Evolutionary conservation across 1,140 invertebrate species (phyloP), one percentile per base, ranked within the genome.

Genomic region (Parasteatoda tepidariorum): DNA sequence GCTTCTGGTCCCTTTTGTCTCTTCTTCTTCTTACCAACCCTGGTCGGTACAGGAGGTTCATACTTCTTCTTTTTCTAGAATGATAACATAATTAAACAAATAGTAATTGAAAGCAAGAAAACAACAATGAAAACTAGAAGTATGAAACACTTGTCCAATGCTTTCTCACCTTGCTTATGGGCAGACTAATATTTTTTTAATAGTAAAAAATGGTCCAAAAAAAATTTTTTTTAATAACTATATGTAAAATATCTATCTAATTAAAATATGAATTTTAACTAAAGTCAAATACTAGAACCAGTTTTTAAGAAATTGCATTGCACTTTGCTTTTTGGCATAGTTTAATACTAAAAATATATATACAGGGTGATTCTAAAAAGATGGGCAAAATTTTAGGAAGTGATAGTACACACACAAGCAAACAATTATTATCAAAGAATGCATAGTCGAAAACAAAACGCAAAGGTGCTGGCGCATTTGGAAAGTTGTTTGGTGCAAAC

Each of bases 1-100:
- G 98, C 96, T 92, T 99, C 98, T 0, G 98, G 98, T 85, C 98
- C 98, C 91, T 99, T 97, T 28, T 94, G 93, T 88, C 95, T 93
- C 87, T 97, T 95, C 91, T 98, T 97, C 90, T 98, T 98, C 88
- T 99, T 99, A n/a, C 98, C 98, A 71, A 99, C 97, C 73, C 98
- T 92, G 0, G 98, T 99, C 34, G 98, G 98, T 88, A 99, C 96
- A 88, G 98, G 98, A 59, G 98, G 97, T 88, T 99, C 98, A 90
- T 99, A 99, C 88, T 99, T 99, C 90, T 97, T 98, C 90, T 99
- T 99, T 88, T 99, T 98, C 88, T 98, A 95, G 87, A 90, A 83
- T 30, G 76, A 84, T 76, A 83, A 54, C 18, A 67, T 24, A 75
- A 5, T 59, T 74, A 7, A 7, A 59, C 57, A n/a, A 22, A 0